phyloP scores from a whole-genome alignment of 2,797 vertebrate species.

The Phalloptychus januarius region DNA sequence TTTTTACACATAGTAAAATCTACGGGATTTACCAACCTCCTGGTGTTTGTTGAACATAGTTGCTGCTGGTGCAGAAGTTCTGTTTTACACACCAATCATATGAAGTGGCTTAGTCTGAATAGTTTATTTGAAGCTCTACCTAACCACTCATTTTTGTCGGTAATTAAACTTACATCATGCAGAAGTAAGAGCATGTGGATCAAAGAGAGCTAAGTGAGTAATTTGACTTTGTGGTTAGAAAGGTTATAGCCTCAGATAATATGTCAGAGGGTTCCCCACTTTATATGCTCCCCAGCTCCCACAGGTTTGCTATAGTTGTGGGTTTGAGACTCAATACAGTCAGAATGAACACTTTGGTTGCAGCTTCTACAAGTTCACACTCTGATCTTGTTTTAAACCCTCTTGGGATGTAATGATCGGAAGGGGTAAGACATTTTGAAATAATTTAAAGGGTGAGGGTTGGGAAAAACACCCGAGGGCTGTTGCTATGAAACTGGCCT shows the following conservation, averaged over 20 bases:
- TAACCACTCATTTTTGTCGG: slow-evolving; percentile 35
- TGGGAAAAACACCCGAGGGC: background rate
- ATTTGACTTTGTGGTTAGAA: slow-evolving; percentile 69
- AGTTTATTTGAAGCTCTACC: slow-evolving; percentile 25
- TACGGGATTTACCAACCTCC: background rate
- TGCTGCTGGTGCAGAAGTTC: background rate
- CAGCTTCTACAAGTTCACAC: background rate
- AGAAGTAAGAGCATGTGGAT: slow-evolving; percentile 41
- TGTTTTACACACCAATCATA: background rate
- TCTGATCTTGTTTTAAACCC: background rate
- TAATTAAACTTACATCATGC: slow-evolving; percentile 46
- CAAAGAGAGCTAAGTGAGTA: slow-evolving; percentile 67
- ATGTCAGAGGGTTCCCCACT: slow-evolving; percentile 43
- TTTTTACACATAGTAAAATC: background rate
- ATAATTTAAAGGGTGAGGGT: background rate
- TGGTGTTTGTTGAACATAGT: background rate
- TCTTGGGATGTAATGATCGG: background rate
- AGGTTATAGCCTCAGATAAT: slow-evolving; percentile 61
- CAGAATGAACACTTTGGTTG: background rate
- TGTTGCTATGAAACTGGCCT: background rate
- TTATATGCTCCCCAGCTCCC: slow-evolving; percentile 16
- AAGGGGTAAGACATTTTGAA: slow-evolving; percentile 4
- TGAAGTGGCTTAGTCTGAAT: background rate
- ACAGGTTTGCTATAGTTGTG: slow-evolving; percentile 37
- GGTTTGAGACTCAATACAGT: background rate